These are phyloP conservation scores for Tachystola acroxantha DNA, from an alignment of 2,888 invertebrate genomes.

Conservation along the genomic window DNA sequence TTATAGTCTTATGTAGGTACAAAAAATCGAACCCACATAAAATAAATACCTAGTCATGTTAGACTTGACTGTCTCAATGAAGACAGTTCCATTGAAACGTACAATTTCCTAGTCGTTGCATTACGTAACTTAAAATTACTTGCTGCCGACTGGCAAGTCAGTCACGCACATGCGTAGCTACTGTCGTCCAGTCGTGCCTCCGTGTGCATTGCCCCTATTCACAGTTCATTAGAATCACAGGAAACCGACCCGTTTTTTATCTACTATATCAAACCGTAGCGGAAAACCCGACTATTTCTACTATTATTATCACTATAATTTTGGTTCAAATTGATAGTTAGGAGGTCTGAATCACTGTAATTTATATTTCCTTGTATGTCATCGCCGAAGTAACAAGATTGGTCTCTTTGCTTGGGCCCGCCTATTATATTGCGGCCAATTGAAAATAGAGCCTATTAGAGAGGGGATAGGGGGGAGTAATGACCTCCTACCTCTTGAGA, in stretches of 20 bases:
- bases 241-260: slow-evolving; percentile 5
- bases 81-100: no score
- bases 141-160: no score
- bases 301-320: slow-evolving; percentile 1
- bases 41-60: no score
- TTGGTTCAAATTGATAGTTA: slow-evolving; percentile 6
- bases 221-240: slow-evolving; percentile 1
- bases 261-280: not conserved
- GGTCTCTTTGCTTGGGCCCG: not conserved
- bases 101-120: no score
- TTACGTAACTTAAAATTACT: no score
- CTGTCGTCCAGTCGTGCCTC: no score
- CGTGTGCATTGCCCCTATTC: not conserved
- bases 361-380: slow-evolving; percentile 9
- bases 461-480: not conserved
- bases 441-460: not conserved
- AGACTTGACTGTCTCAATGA: no score
- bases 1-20: no score
- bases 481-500: not conserved
- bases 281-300: slow-evolving; percentile 1
- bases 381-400: not conserved
- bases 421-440: not conserved
- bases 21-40: no score
- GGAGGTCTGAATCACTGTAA: not conserved
- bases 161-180: no score